phyloP scores from a whole-genome alignment of 2,888 invertebrate genomes.

The Nomada ruficornis region DNA sequence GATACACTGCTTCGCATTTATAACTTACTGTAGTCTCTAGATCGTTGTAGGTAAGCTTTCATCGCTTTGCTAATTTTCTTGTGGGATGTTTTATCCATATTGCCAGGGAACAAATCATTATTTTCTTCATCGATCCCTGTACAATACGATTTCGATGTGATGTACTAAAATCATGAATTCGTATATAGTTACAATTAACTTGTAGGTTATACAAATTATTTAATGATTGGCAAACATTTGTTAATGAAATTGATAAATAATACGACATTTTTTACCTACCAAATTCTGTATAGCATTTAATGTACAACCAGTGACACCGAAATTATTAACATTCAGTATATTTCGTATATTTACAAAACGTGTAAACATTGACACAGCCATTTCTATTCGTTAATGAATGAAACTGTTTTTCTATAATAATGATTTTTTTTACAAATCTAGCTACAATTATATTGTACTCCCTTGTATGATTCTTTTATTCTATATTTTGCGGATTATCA shows the following conservation, averaged over 20 bases:
- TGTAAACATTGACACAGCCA: constrained; percentile 50
- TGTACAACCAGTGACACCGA: constrained; percentile 16
- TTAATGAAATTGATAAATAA: not conserved
- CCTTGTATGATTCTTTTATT: too few species aligned
- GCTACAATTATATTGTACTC: too few species aligned
- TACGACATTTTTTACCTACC: constrained; percentile 39
- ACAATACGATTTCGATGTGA: constrained; percentile 12
- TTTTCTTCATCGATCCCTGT: not conserved
- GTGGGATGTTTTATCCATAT: not conserved
- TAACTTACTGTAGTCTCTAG: constrained; percentile 88
- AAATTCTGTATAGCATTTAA: constrained; percentile 13
- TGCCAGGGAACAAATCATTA: not conserved
- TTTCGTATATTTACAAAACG: constrained; percentile 54
- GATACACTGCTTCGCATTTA: not conserved
- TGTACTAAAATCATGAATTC: constrained; percentile 42
- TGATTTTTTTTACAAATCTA: too few species aligned
- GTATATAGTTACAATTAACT: not conserved
- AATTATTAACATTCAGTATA: constrained; percentile 45
- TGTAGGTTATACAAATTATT: constrained; percentile 31
- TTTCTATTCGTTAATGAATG: constrained; percentile 26
- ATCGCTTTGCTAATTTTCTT: constrained; percentile 94
- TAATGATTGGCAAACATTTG: not conserved
- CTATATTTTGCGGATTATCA: too few species aligned
- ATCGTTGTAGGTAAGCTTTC: constrained; percentile 94
- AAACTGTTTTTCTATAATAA: too few species aligned